Evolutionary conservation across 2,888 invertebrate genomes (phyloP).

Genomic region (Perizoma flavofasciatum): DNA sequence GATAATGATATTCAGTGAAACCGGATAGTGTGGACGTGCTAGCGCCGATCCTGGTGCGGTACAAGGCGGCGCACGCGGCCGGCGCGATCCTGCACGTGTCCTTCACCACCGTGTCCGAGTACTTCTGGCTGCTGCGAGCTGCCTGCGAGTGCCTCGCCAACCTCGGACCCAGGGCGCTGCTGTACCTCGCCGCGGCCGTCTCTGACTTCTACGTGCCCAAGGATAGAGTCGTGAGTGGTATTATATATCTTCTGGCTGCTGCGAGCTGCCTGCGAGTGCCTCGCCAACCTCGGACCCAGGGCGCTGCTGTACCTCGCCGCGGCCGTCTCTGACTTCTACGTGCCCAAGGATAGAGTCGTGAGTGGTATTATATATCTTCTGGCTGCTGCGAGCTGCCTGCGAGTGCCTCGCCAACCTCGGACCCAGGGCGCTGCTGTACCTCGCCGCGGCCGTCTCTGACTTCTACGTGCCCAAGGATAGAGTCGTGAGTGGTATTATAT

Average conservation of each 20-base stretch:
- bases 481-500: conserved; percentile 86
- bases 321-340: conserved; percentile 99
- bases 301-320: conserved; percentile 98
- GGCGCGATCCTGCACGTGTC: conserved; percentile 89
- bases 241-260: conserved; percentile 90
- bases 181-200: conserved; percentile 99
- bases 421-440: conserved; percentile 91
- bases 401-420: conserved; percentile 89
- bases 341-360: conserved; percentile 96
- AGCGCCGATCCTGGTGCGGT: conserved; percentile 88
- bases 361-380: conserved; percentile 84
- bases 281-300: conserved; percentile 86
- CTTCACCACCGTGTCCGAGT: conserved; percentile 95
- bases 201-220: conserved; percentile 99
- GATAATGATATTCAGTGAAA: conserved; percentile 84
- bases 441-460: conserved; percentile 99
- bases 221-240: conserved; percentile 90
- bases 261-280: conserved; percentile 90
- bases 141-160: conserved; percentile 90
- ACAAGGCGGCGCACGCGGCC: conserved; percentile 91
- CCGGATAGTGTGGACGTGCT: conserved; percentile 89
- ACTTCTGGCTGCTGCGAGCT: conserved; percentile 94
- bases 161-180: conserved; percentile 87
- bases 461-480: conserved; percentile 97
- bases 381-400: conserved; percentile 93